phyloP scores from a whole-genome alignment of 2,113 vertebrate genomes.

The Pluvianellus socialis region DNA sequence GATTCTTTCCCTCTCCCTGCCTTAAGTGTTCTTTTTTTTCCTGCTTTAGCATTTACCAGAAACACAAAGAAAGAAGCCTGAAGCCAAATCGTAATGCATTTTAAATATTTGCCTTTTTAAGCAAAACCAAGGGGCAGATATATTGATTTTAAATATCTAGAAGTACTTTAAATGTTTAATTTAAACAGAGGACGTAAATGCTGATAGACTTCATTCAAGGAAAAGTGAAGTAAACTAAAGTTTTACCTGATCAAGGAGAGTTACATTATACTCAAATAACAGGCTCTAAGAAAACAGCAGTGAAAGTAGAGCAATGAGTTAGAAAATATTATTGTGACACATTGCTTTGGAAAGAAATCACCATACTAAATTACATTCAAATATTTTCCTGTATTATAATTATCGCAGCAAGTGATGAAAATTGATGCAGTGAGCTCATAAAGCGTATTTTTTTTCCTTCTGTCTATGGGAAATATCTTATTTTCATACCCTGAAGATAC shows the following conservation, averaged over 20 bases:
- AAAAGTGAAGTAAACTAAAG: neutral
- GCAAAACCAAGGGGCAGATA: constrained; percentile 12
- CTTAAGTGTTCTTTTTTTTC: constrained; percentile 11
- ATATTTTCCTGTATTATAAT: neutral
- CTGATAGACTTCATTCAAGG: neutral
- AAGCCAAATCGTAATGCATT: constrained; percentile 47
- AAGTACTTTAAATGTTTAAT: constrained; percentile 20
- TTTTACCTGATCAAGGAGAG: neutral
- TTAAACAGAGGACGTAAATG: neutral
- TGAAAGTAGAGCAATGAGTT: neutral
- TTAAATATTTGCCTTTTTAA: constrained; percentile 62
- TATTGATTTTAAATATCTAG: constrained; percentile 36
- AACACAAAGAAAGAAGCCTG: constrained; percentile 37
- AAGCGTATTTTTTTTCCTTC: neutral
- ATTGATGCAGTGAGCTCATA: neutral
- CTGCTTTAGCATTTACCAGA: constrained; percentile 30
- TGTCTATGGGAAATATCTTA: neutral
- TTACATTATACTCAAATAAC: neutral
- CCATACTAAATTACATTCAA: neutral
- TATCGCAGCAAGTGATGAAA: neutral
- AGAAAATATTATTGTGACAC: neutral
- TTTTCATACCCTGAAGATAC: neutral
- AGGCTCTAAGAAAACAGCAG: neutral
- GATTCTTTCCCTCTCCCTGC: constrained; percentile 28
- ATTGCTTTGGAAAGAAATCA: neutral